Evolutionary conservation across 2,797 vertebrate genomes (phyloP), one percentile per base, ranked within the genome.

Genomic region (Taenioides sp.): DNA sequence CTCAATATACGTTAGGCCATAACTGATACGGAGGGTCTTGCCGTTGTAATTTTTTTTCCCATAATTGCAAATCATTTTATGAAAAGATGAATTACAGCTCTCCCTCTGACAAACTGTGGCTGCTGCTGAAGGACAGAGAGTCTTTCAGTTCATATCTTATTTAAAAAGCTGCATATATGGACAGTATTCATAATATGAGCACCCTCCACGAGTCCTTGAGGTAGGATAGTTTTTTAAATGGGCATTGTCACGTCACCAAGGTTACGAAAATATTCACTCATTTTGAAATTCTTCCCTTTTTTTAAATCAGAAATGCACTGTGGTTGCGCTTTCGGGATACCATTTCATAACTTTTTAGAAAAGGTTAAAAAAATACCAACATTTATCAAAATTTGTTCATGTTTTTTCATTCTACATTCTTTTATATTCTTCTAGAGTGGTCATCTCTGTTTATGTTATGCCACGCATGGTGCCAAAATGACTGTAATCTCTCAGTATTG

Each of bases 41-140:
- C 52, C 16, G 59, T 16, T 5, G 67, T 34, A 28, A 20, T n/a
- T 69, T 75, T 27, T 27, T 27, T 27, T 27, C 16, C 31, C 63
- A 65, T 67, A 73, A 71, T 75, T 69, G 34, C 22, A 67, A 73
- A 73, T 22, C 67, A 50, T 28, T 23, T 70, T 11, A 60, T 70
- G 22, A 9, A 40, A 27, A 10, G 40, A 72, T 10, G 72, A 72
- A 75, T 68, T 66, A 69, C 22, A 62, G 61, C 47, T 43, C 49
- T 43, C 49, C 43, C 62, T 67, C 28, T 5, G 34, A 52, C 57
- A 78, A 79, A 82, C 4, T 77, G 65, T 27, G 7, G 43, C 40
- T 34, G 77, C 52, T 52, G 64, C 60, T 81, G 67, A 79, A 74
- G 59, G 71, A 64, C 37, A 12, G 27, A 67, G 49, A 28, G 31